Base-by-base conservation (phyloP, 2,797 vertebrate genomes). In the Pelochelys cantorii region DNA sequence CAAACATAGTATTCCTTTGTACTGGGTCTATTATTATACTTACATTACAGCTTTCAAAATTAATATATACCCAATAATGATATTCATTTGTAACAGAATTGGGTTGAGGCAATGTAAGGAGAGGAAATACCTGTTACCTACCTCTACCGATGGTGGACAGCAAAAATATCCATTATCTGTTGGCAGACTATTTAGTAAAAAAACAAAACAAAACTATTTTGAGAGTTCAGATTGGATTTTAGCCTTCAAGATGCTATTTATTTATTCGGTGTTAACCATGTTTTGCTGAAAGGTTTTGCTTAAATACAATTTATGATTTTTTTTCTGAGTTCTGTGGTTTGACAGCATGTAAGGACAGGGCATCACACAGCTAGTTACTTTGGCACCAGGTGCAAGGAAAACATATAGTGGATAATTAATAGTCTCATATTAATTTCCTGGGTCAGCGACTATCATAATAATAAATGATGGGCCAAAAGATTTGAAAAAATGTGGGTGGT, bases 201-300 rank as follows among this genome's bases (percentile, higher is more conserved):
- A 62, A 31, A 10, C 42, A 48, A 48, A 48, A 48, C 42, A 85
- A 78, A 81, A 65, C 4, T n/a, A 54, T 42, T 93, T 84, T 88
- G 18, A 90, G 68, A 87, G 25, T 86, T 85, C 48, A 81, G 57
- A 79, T 52, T 84, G 6, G 60, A 62, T 95, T 90, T 77, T 37
- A 75, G 52, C 37, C 37, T 87, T 48, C 59, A 87, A 80, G 31
- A n/a, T 83, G 42, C 42, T 81, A 42, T 62, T 57, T 65, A 42
- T 84, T 92, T 90, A 77, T 87, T 93, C 85, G 78, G 6, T 6
- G 53, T 93, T 68, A 89, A 53, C 25, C 3, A 95, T 27, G 48
- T 96, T 92, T 90, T n/a, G 12, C 27, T 59, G n/a, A 84, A 95
- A 87, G 1, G 2, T 71, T 94, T 94, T 93, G 14, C 65, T 88